phyloP scores from a whole-genome alignment of 2,113 vertebrate genomes.

The Stegostoma tigrinum region DNA sequence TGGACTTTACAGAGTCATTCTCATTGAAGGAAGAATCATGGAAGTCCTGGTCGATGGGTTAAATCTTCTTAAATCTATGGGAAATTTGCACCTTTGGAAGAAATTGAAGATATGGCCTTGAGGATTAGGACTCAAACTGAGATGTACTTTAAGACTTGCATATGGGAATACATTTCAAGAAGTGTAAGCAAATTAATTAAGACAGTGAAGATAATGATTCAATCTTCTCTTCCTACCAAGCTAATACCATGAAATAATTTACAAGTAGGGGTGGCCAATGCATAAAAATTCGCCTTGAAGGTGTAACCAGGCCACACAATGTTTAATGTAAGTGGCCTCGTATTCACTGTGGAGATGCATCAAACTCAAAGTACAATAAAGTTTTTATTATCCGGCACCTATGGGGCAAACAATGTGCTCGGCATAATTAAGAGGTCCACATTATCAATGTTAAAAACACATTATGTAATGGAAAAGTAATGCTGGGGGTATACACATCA shows the following conservation, averaged over 20 bases:
- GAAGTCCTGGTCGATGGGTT: background rate
- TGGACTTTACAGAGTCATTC: background rate
- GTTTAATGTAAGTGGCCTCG: background rate
- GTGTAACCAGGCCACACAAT: background rate
- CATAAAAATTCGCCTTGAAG: background rate
- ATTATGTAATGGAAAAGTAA: too few relatives aligned
- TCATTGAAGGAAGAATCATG: background rate
- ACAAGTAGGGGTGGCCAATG: background rate
- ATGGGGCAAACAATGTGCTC: too few relatives aligned
- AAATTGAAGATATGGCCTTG: background rate
- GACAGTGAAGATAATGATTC: background rate
- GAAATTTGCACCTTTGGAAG: background rate
- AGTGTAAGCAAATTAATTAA: background rate
- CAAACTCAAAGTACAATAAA: background rate
- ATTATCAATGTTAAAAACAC: too few relatives aligned
- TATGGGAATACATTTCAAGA: background rate
- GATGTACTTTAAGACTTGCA: background rate
- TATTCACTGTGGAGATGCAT: background rate
- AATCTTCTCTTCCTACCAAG: background rate
- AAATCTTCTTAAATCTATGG: background rate
- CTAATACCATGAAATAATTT: background rate
- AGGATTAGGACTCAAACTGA: background rate
- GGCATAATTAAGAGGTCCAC: too few relatives aligned
- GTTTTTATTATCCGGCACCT: too few relatives aligned
- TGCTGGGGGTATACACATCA: too few relatives aligned